Conservation (phyloP, 2,888 invertebrate species). For the Leptopilina drosophilae region DNA sequence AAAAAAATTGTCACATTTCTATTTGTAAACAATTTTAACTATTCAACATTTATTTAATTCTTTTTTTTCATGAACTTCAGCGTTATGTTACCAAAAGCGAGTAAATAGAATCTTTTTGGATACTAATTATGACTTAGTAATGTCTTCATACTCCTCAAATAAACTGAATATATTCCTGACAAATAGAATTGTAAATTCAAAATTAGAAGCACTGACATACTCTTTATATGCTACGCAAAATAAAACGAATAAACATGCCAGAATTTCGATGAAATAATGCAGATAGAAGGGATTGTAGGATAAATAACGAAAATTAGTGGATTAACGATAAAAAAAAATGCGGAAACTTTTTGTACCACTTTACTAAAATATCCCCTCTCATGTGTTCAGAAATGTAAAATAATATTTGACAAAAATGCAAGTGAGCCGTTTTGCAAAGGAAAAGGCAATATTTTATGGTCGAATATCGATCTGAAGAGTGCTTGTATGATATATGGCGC, state of each 20-base stretch:
- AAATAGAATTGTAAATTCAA: slow-evolving; percentile 12
- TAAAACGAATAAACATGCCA: slow-evolving; percentile 17
- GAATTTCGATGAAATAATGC: not conserved
- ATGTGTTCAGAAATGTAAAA: no score
- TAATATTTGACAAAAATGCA: not conserved
- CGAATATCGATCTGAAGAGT: slow-evolving; percentile 4
- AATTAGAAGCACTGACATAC: slow-evolving; percentile 1
- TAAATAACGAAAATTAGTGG: not conserved
- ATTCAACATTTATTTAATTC: no score
- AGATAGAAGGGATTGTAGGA: not conserved
- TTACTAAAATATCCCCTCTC: no score
- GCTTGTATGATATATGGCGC: not conserved
- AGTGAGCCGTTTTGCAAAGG: not conserved
- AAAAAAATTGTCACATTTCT: no score
- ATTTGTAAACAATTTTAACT: no score
- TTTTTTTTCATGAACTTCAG: no score
- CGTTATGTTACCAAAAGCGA: no score
- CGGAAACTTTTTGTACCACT: no score
- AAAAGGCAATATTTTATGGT: slow-evolving; percentile 18
- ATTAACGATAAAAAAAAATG: not conserved
- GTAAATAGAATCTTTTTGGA: no score
- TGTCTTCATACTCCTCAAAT: not conserved
- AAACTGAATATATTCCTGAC: not conserved
- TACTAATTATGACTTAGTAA: no score
- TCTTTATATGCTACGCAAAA: not conserved